Conservation (phyloP, 2,888 invertebrate species). For the Philhelius pedissequus region DNA sequence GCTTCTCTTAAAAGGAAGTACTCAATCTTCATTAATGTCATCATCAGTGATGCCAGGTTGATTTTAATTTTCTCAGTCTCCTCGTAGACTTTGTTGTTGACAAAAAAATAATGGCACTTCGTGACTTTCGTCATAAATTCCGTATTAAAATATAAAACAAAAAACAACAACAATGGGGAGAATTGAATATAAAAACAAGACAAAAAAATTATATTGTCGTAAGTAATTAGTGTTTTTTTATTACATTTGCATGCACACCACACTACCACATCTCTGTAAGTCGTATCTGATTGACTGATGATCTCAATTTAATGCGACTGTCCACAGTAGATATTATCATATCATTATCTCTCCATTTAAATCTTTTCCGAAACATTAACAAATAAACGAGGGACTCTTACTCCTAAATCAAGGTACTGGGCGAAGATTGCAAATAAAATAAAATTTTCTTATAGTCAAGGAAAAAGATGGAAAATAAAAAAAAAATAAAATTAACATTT, state of each 20-base stretch:
- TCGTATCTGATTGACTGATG: not conserved
- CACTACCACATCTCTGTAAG: not conserved
- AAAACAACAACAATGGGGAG: not conserved
- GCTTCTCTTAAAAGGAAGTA: slow-evolving; percentile 9
- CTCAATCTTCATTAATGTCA: slow-evolving; percentile 33
- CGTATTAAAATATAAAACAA: slow-evolving; percentile 1
- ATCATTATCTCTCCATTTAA: no score
- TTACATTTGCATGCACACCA: no score
- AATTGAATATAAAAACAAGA: not conserved
- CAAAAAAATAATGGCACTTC: slow-evolving; percentile 17
- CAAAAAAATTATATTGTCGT: not conserved
- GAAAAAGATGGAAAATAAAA: no score
- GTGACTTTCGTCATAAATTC: slow-evolving; percentile 6
- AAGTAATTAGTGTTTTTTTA: not conserved
- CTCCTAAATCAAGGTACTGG: no score
- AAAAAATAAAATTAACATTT: no score
- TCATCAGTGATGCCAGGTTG: slow-evolving; percentile 28
- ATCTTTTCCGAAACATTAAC: no score
- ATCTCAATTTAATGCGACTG: not conserved
- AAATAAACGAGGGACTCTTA: no score
- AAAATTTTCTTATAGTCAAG: no score
- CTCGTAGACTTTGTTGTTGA: not conserved
- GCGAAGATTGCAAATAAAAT: no score
- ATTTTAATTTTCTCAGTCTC: slow-evolving; percentile 5
- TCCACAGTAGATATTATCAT: no score